A percentile compares a stretch with the other conserved stretches of the same genome.
phyloP scores from a whole-genome alignment of 2,113 vertebrate genomes.

The Balaenoptera acutorostrata region DNA sequence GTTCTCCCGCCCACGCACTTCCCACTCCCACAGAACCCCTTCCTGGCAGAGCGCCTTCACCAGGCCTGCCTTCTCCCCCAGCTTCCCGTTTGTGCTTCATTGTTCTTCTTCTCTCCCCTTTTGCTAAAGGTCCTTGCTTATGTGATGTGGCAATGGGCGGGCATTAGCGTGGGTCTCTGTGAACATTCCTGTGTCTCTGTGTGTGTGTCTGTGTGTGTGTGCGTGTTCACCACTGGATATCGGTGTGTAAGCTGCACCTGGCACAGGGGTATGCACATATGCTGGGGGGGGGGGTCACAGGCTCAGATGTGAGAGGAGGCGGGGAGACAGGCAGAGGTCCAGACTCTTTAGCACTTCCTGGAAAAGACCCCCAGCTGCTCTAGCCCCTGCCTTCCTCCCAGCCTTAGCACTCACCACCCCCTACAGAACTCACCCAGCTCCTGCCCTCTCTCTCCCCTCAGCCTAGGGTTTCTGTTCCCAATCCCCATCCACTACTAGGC shows the following conservation, averaged over 20 bases:
- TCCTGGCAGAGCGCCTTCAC: background rate
- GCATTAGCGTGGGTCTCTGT: background rate
- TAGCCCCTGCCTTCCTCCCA: background rate
- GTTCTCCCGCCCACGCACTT: background rate
- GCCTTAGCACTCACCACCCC: background rate
- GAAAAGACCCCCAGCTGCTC: background rate
- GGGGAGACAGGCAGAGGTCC: background rate
- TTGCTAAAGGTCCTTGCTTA: background rate
- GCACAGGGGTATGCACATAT: background rate
- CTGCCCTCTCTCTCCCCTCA: background rate
- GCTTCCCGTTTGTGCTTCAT: background rate
- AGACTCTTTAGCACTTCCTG: background rate
- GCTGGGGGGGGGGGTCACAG: background rate
- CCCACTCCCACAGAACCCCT: background rate
- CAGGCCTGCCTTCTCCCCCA: background rate
- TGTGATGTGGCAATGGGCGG: background rate
- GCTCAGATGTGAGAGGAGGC: background rate
- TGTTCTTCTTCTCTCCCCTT: background rate
- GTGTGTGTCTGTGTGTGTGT: background rate
- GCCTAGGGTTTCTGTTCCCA: background rate
- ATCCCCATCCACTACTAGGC: background rate
- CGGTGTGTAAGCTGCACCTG: no score
- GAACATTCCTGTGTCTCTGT: background rate
- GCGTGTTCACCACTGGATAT: background rate
- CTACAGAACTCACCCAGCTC: background rate